A percentile compares a stretch with the other conserved stretches of the same genome.
Conservation (phyloP, 1,140 invertebrate genomes). For the Eumaeus atala region DNA sequence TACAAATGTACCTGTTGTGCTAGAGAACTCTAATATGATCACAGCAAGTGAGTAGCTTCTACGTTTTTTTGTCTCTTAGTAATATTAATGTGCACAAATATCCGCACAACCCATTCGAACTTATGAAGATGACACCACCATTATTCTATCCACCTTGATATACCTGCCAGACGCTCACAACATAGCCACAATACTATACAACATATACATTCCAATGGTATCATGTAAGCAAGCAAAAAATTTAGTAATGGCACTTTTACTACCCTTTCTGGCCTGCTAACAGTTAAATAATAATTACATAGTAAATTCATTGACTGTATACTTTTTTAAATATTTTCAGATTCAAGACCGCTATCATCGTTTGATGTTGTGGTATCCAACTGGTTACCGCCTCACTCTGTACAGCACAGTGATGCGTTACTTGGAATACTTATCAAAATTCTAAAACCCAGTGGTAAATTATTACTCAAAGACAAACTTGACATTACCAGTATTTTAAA, state of each 20-base stretch:
- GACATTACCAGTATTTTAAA: conserved; percentile 74
- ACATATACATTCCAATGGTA: no score
- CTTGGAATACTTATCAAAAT: conserved; percentile 74
- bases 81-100: no score
- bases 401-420: conserved; percentile 65
- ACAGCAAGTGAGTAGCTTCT: conserved; percentile 44
- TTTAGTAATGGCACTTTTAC: no score
- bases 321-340: conserved; percentile 48
- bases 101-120: no score
- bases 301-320: no score
- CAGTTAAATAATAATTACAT: conserved; percentile 7
- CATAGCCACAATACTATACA: no score
- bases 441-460: conserved; percentile 76
- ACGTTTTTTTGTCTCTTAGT: conserved; percentile 8
- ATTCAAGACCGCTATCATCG: conserved; percentile 70
- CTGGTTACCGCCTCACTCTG: conserved; percentile 53
- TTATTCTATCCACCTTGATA: no score
- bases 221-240: no score
- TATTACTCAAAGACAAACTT: conserved; percentile 56
- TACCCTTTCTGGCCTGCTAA: no score
- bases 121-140: no score
- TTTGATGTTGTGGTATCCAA: conserved; percentile 77
- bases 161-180: no score
- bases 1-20: conserved; percentile 44
- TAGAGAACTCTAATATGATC: conserved; percentile 67